Evolutionary conservation across 2,888 invertebrate genomes (phyloP), one percentile per base, ranked within the genome.

Genomic region (Prosopocoilus inquinatus): DNA sequence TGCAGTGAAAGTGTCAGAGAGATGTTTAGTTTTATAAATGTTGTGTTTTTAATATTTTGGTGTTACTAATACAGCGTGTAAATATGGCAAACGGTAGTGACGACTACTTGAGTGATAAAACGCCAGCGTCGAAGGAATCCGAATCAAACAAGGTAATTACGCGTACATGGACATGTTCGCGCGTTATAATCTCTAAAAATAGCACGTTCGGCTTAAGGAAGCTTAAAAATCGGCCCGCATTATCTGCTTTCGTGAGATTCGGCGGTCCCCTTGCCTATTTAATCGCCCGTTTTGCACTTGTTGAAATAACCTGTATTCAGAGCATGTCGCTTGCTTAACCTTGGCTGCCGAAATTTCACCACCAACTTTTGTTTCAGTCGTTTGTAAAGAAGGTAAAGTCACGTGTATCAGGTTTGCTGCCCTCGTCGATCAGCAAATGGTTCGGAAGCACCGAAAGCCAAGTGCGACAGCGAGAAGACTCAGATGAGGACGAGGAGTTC

Each of bases 341-440:
- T 41, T 41, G 12, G 41, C 41, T 41, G 9, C 41, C 8, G 15
- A 41, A n/a, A 41, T 15, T 41, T 11, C 13, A 41, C 12, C 36
- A 36, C 2, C 12, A 11, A 36, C 36, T 41, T 41, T 41, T 41
- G 41, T 82, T 82, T 45, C 79, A 88, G 88, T 87, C 88, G 15
- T 85, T 89, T 72, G 85, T 88, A 57, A 83, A 82, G 70, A 87
- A 85, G 79, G 82, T 88, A 50, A 84, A 84, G 62, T 82, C 83
- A 54, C 81, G 81, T 65, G 81, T 88, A 51, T 81, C 86, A 2
- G 84, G 83, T 53, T 75, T 87, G 33, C 78, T 88, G 65, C 86
- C 87, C 13, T 80, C 84, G 50, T 80, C 82, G 32, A 73, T 84
- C 54, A 79, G 79, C 3, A 82, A 80, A 65, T 83, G 83, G 82